Base-by-base conservation (phyloP, 2,113 vertebrate species). In the Apteryx owenii region DNA sequence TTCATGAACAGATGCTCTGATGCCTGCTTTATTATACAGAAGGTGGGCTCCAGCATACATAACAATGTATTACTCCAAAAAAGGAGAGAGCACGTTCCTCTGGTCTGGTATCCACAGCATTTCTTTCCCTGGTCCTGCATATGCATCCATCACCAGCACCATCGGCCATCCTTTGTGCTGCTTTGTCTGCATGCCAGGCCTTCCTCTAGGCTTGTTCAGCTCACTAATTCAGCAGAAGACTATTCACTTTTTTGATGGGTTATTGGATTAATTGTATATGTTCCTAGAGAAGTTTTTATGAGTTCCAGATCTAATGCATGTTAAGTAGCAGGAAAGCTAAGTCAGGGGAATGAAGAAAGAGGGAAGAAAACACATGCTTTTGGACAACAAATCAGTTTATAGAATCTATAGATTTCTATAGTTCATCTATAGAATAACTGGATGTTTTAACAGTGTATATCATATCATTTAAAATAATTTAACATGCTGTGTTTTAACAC, bases 131-230 rank as follows among this genome's bases (percentile, higher is more conserved):
- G 14, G 25, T 70, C 31, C 42, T 82, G 46, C 12, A 16, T n/a
- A 29, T 0, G 0, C 12, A 18, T 36, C 26, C 15, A 9, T 44
- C 29, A 31, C 8, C 20, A 29, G 61, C 15, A 28, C 31, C 2
- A 5, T 28, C 12, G 50, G 17, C 48, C 53, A 23, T 65, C 58
- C 42, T 76, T 64, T 25, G 82, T 26, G 25, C 9, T 75, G 53
- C 40, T 42, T 50, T 38, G 6, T 69, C 23, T 60, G 44, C 38
- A 69, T 86, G 5, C 48, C 66, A 28, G 38, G 10, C n/a, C 7
- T 6, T 51, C 64, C 1, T 0, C 58, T 72, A 42, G 40, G 12
- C 44, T 80, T 56, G 25, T 28, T 81, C 13, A 70, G 53, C 28
- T 38, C 58, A 23, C 53, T 51, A 33, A 15, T 80, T 83, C 85